Evolutionary conservation across 2,888 invertebrate species (phyloP).

Genomic region (Scaeva pyrastri): DNA sequence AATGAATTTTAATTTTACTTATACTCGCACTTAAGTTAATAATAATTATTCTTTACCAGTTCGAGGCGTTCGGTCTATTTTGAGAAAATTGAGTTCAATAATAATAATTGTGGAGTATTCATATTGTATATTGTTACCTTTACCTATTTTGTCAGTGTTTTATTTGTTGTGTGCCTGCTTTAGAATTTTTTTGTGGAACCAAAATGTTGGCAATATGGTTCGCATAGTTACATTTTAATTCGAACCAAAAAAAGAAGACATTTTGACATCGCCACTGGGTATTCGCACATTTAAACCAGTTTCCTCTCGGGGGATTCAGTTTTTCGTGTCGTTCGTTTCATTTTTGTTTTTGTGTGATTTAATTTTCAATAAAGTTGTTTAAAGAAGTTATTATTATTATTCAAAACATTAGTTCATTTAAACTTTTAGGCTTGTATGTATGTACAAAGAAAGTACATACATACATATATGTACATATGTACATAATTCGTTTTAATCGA

Average conservation of each 20-base stretch:
- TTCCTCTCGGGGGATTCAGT: constrained; percentile 23
- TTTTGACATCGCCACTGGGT: neutral
- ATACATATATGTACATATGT: no score
- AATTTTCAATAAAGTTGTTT: no score
- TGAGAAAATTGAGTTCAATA: constrained; percentile 18
- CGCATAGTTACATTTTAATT: constrained; percentile 36
- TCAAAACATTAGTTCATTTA: no score
- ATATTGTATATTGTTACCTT: no score
- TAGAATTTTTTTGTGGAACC: neutral
- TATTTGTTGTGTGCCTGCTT: neutral
- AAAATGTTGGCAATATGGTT: constrained; percentile 25
- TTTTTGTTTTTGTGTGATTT: neutral
- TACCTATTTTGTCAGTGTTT: neutral
- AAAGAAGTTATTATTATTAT: no score
- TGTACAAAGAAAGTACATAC: no score
- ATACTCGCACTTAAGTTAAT: no score
- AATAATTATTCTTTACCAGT: constrained; percentile 4
- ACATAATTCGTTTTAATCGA: no score
- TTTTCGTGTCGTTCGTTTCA: neutral
- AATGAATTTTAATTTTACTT: neutral
- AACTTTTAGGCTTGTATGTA: no score
- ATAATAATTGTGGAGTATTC: neutral
- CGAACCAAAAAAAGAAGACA: constrained; percentile 14
- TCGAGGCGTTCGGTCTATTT: constrained; percentile 39
- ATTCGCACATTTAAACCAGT: constrained; percentile 47